Evolutionary conservation across 2,113 vertebrate species (phyloP), one percentile per base, ranked within the genome.

Genomic region (Saimiri boliviensis): DNA sequence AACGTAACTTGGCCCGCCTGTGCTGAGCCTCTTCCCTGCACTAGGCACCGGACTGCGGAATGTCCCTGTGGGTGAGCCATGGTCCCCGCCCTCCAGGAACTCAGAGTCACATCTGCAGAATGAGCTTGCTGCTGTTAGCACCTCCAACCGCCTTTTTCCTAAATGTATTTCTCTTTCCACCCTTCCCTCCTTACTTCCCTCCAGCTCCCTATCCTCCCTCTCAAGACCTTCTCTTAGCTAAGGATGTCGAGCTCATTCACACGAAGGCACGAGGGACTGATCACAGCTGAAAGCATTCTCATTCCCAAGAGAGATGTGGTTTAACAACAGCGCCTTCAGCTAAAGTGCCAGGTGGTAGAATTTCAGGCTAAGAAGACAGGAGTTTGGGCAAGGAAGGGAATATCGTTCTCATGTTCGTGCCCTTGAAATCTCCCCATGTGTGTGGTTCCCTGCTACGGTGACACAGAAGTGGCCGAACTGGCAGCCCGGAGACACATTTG

Each of bases 311-410:
- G 17, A 73, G 40, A 60, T 40, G 20, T 23, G 37, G 56, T 32
- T 66, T 40, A 60, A 42, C 47, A 30, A 25, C 5, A 58, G 56
- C 76, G 76, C 54, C 40, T 79, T 30, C 45, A 47, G 70, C 76
- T 91, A 8, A 66, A 8, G 56, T 45, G 30, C 35, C 58, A 21
- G 54, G 30, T 30, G 40, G 68, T 23, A 47, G 52, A 23, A 40
- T 49, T 76, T 40, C 54, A 82, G 86, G 37, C 54, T 54, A 58
- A 82, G 93, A 40, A 71, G 73, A 76, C 9, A 52, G 70, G 47
- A n/a, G 19, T n/a, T 47, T 30, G 0, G 40, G 63, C 77, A 52
- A 27, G 2, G 23, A 19, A 45, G 25, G 56, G 56, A 63, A 70
- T 1, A 25, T 66, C 6, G 9, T 23, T 0, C 25, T 42, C 14